Percentiles rank a stretch among this genome's conserved stretches.
Conservation (phyloP, 2,113 vertebrate species). For the Lagopus leucura region DNA sequence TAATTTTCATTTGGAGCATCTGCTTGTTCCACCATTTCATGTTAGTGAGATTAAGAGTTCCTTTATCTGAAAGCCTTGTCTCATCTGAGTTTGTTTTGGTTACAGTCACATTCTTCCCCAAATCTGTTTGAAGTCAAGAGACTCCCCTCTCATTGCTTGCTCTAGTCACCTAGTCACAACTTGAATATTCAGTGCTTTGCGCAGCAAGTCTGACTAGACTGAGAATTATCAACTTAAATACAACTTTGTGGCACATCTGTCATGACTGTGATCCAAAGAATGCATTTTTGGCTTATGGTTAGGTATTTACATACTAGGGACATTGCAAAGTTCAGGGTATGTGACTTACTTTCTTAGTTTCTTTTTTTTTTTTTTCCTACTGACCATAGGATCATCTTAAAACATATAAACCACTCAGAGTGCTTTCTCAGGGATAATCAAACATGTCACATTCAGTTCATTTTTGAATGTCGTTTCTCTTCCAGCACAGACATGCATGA, state of each 20-base stretch:
- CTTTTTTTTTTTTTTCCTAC: neutral
- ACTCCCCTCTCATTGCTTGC: neutral
- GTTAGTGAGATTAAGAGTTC: neutral
- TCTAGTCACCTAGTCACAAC: neutral
- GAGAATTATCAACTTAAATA: neutral
- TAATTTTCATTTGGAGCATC: neutral
- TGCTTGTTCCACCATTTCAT: neutral
- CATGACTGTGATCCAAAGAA: slow-evolving; percentile 1
- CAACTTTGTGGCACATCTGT: neutral
- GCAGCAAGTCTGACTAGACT: neutral
- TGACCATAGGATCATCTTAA: neutral
- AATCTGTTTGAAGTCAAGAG: neutral
- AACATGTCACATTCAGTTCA: neutral
- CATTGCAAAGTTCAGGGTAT: neutral
- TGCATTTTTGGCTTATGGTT: neutral
- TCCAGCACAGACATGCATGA: neutral
- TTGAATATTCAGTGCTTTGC: neutral
- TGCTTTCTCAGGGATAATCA: neutral
- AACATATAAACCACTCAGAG: neutral
- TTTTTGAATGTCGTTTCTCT: neutral
- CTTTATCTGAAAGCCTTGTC: neutral
- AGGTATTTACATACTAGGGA: neutral
- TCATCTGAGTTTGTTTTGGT: neutral
- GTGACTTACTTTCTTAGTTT: neutral
- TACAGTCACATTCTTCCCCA: neutral